These are phyloP conservation scores for Leptinotarsa peninsularis DNA, from an alignment of 2,888 invertebrate genomes.

Conservation along the genomic window DNA sequence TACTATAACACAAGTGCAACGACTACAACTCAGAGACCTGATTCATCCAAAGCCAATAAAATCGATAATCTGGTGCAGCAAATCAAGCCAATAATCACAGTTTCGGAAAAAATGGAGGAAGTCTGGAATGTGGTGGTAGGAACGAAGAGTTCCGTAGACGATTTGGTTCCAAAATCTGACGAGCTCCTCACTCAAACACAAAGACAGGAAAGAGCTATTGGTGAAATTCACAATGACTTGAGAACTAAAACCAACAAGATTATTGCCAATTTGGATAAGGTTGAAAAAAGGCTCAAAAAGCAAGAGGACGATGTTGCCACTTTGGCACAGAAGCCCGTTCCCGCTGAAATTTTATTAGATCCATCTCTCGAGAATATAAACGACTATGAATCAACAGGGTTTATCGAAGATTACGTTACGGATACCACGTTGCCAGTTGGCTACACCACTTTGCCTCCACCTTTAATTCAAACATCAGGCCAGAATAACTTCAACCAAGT, in stretches of 20 bases:
- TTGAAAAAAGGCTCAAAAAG: slow-evolving; percentile 85
- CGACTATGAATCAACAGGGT: slow-evolving; percentile 82
- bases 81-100: slow-evolving; percentile 86
- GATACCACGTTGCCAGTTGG: slow-evolving; percentile 60
- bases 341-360: slow-evolving; percentile 79
- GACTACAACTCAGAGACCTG: slow-evolving; percentile 72
- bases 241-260: slow-evolving; percentile 86
- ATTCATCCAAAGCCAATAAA: slow-evolving; percentile 74
- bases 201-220: slow-evolving; percentile 87
- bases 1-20: slow-evolving; percentile 68
- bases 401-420: slow-evolving; percentile 61
- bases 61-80: slow-evolving; percentile 84
- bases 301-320: slow-evolving; percentile 87
- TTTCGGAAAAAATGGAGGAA: slow-evolving; percentile 91
- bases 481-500: slow-evolving; percentile 45
- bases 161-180: slow-evolving; percentile 87
- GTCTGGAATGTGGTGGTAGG: slow-evolving; percentile 92
- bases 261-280: slow-evolving; percentile 88
- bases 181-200: slow-evolving; percentile 87
- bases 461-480: slow-evolving; percentile 53
- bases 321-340: slow-evolving; percentile 80
- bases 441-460: slow-evolving; percentile 66
- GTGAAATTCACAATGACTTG: slow-evolving; percentile 85
- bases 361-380: slow-evolving; percentile 84
- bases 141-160: slow-evolving; percentile 88